phyloP scores from a whole-genome alignment of 2,797 vertebrate genomes.

The Fundulus diaphanus region DNA sequence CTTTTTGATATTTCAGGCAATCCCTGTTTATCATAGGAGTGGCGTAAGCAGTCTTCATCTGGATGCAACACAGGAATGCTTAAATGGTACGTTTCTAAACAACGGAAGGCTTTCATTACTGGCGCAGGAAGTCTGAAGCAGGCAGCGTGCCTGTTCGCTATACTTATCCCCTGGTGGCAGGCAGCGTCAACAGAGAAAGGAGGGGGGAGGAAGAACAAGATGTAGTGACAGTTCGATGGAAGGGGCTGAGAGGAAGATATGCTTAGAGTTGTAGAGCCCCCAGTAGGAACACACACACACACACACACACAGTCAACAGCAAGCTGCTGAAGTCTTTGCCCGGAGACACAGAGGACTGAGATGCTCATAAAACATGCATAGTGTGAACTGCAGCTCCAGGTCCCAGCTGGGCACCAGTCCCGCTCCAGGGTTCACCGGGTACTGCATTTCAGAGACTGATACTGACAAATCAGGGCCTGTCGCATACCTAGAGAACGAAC shows the following conservation, averaged over 20 bases:
- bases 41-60: conserved; percentile 44
- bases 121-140: conserved; percentile 65
- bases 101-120: conserved; percentile 76
- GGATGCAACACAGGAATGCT: conserved; percentile 57
- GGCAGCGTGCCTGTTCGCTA: conserved; percentile 56
- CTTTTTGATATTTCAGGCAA: conserved; percentile 39
- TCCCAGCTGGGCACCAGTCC: conserved; percentile 49
- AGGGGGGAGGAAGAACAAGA: conserved; percentile 43
- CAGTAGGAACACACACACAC: conserved; percentile 3
- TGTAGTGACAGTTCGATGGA: conserved; percentile 33
- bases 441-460: conserved; percentile 22
- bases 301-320: conserved; percentile 10
- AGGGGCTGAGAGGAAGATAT: conserved; percentile 37
- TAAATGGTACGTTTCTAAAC: conserved; percentile 67
- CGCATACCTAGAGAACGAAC: background rate
- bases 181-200: conserved; percentile 30
- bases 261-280: conserved; percentile 33
- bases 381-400: conserved; percentile 52
- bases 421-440: conserved; percentile 38
- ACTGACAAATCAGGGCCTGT: background rate
- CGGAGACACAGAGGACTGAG: conserved; percentile 67
- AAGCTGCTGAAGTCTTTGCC: conserved; percentile 57
- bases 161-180: conserved; percentile 57
- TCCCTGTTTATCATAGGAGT: conserved; percentile 56
- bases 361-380: conserved; percentile 76